Evolutionary conservation across 1,140 invertebrate genomes (phyloP), one percentile per base, ranked within the genome.

Genomic region (Adoxophyes honmai): DNA sequence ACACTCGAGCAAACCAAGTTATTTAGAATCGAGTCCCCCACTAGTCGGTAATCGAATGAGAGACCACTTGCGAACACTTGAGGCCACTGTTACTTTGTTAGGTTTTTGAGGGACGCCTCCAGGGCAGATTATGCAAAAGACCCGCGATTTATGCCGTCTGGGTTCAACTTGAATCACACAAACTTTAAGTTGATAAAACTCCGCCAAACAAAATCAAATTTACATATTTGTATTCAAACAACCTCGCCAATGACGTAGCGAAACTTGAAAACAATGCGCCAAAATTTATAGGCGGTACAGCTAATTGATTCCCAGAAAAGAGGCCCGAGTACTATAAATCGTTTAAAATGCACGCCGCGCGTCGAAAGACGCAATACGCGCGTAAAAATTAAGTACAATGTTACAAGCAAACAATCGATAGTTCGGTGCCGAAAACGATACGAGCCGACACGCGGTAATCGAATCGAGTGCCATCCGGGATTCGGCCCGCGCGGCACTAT

Each of bases 31-130:
- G 62, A 70, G 64, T 62, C 68, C 82, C 82, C 82, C 68, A 78
- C 80, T 80, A 79, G 59, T 70, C 75, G 72, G 78, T 86, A 86
- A 86, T 84, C 79, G 82, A 86, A 86, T 86, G 66, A 60, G 67
- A 72, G 80, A 83, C 81, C 80, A 81, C 79, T 83, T 75, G 76
- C 71, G 69, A 69, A 66, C 76, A 77, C 78, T 83, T 66, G 64
- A 75, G 66, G 59, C 58, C 59, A 84, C 78, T 82, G 81, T 81
- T 81, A 82, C 81, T 70, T 86, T 80, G 81, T 86, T 82, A 79
- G 78, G 75, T 81, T 81, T 78, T 77, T 72, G 78, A 64, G 57
- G 60, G 59, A 60, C 36, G 55, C 48, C 60, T 51, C 52, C 48
- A 55, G 70, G 63, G 69, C 39, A 60, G 59, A 68, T 72, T 72